phyloP scores from a whole-genome alignment of 2,797 vertebrate genomes.

The Cynodonichthys magdalenae region DNA sequence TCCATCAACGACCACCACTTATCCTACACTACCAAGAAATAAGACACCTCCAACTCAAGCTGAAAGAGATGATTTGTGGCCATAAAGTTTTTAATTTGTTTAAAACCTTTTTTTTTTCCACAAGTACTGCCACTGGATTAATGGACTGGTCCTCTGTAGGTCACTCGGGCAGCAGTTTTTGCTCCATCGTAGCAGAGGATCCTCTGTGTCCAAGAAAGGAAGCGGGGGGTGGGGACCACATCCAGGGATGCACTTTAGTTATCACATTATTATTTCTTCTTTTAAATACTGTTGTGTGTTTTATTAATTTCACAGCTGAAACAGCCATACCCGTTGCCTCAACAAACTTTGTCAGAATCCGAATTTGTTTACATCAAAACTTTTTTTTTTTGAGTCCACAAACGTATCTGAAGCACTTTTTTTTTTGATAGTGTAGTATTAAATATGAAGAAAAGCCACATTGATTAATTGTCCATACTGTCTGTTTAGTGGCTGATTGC shows the following conservation, averaged over 20 bases:
- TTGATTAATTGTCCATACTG: constrained; percentile 67
- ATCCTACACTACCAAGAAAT: constrained; percentile 56
- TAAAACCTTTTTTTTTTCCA: constrained; percentile 52
- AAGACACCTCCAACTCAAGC: constrained; percentile 63
- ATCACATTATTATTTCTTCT: constrained; percentile 56
- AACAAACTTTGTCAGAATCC: constrained; percentile 70
- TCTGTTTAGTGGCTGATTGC: constrained; percentile 62
- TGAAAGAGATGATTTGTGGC: constrained; percentile 68
- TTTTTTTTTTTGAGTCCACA: constrained; percentile 72
- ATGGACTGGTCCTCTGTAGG: constrained; percentile 64
- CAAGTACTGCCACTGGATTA: constrained; percentile 81
- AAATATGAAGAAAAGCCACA: constrained; percentile 76
- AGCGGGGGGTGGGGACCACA: constrained; percentile 44
- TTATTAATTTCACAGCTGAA: constrained; percentile 70
- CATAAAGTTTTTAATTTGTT: constrained; percentile 61
- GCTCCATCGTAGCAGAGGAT: constrained; percentile 50
- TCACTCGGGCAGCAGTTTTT: constrained; percentile 54
- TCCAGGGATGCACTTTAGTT: constrained; percentile 82
- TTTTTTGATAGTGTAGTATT: constrained; percentile 75
- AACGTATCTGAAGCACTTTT: constrained; percentile 84
- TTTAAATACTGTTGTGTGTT: constrained; percentile 51
- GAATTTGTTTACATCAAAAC: constrained; percentile 76
- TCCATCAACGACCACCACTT: constrained; percentile 44
- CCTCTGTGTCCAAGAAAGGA: constrained; percentile 42
- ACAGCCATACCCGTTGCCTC: constrained; percentile 79